Percentiles rank a stretch among this genome's conserved stretches.
phyloP scores from a whole-genome alignment of 2,113 vertebrate genomes.

The Poicephalus gulielmi region DNA sequence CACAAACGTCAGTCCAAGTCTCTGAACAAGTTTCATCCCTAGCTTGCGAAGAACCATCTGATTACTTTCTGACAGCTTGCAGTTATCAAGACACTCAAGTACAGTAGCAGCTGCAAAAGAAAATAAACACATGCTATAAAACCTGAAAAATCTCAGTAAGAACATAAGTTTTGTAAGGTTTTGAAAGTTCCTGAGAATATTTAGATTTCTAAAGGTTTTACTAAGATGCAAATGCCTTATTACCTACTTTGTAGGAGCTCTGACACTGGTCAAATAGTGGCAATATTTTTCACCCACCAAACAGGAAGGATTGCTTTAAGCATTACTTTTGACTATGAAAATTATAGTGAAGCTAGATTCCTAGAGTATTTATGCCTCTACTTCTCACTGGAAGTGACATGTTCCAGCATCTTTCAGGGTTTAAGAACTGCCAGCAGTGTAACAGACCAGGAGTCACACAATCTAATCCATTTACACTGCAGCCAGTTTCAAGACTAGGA shows the following conservation, averaged over 20 bases:
- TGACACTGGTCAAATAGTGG: not conserved
- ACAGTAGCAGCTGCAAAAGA: slow-evolving; percentile 80
- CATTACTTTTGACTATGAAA: not conserved
- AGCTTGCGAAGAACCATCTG: slow-evolving; percentile 89
- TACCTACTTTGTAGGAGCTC: not conserved
- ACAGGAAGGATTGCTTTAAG: not conserved
- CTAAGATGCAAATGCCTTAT: not conserved
- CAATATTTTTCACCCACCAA: not conserved
- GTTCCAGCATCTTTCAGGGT: not conserved
- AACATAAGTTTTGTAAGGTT: not conserved
- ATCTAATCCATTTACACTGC: not conserved
- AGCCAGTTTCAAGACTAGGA: not conserved
- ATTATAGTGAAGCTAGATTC: not conserved
- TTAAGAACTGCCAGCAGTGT: not conserved
- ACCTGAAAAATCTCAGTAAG: not conserved
- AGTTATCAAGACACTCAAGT: slow-evolving; percentile 82
- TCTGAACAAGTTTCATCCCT: slow-evolving; percentile 89
- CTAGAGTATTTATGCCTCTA: not conserved
- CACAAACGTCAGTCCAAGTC: slow-evolving; percentile 89
- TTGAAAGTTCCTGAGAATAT: not conserved
- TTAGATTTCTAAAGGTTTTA: not conserved
- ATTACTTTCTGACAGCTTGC: slow-evolving; percentile 82
- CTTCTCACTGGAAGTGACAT: not conserved
- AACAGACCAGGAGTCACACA: not conserved
- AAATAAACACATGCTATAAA: not conserved